These are phyloP conservation scores for Chloromyia formosa DNA, from an alignment of 2,888 invertebrate genomes.

Conservation along the genomic window DNA sequence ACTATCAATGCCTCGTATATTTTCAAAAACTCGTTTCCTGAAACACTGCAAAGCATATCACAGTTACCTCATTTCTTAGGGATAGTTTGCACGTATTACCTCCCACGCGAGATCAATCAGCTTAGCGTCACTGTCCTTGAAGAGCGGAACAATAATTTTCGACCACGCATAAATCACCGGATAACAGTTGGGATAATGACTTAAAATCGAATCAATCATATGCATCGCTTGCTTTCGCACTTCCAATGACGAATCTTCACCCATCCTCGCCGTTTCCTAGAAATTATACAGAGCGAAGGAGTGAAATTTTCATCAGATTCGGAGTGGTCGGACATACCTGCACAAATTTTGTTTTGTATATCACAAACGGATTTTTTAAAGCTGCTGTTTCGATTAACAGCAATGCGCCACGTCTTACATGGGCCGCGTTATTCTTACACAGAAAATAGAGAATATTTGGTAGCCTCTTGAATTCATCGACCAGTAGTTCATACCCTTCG, in stretches of 20 bases:
- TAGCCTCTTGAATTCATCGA: slow-evolving; percentile 55
- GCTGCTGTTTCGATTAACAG: slow-evolving; percentile 58
- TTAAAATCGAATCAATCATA: slow-evolving; percentile 57
- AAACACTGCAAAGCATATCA: slow-evolving; percentile 57
- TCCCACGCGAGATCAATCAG: slow-evolving; percentile 56
- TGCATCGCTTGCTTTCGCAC: slow-evolving; percentile 59
- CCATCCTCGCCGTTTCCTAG: slow-evolving; percentile 56
- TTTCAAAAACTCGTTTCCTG: slow-evolving; percentile 57
- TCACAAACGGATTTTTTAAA: slow-evolving; percentile 58
- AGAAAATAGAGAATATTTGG: slow-evolving; percentile 57
- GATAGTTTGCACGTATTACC: slow-evolving; percentile 8
- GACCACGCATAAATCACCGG: slow-evolving; percentile 61
- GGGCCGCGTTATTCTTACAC: slow-evolving; percentile 54
- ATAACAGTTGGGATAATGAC: slow-evolving; percentile 58
- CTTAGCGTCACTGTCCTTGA: slow-evolving; percentile 58
- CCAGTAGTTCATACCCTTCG: slow-evolving; percentile 56
- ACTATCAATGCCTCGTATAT: slow-evolving; percentile 59
- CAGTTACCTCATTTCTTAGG: not conserved
- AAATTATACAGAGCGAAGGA: not conserved
- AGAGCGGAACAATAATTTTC: slow-evolving; percentile 58
- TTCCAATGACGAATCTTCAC: slow-evolving; percentile 55
- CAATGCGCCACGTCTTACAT: slow-evolving; percentile 58
- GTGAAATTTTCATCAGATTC: not conserved
- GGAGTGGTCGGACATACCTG: slow-evolving; percentile 47
- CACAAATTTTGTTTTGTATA: slow-evolving; percentile 61